Base-by-base conservation (phyloP, 30 jellyfish, hydroid and myxozoan genomes). In the Rhopilema esculentum region DNA sequence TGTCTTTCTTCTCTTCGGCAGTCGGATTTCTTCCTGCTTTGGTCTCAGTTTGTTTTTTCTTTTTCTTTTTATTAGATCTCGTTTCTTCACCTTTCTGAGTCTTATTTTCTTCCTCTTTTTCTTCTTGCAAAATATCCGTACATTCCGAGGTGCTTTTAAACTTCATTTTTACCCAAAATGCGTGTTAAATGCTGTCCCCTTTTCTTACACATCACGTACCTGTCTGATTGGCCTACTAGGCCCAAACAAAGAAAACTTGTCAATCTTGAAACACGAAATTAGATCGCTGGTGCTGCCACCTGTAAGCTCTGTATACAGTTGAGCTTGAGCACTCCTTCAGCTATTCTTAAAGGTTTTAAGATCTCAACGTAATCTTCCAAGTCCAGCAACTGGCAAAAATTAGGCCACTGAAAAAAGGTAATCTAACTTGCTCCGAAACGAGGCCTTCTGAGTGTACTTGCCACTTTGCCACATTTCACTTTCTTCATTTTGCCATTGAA, bases 1-100 rank as follows among this genome's bases (percentile, higher is more conserved):
- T 64, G 97, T 91, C 91, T 52, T 65, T 21, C 80, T 48, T 76
- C 57, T 16, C 49, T 27, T 65, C 61, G 24, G 4, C 19, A 7
- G 23, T 32, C 16, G 17, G 63, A 29, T 66, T 66, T 49, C 30
- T 80, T 16, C 27, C 63, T 1, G 8, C 17, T 12, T 32, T 48
- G 24, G 29, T 32, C 77, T 69, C 51, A 66, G 27, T 82, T 52
- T 32, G 31, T 48, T 82, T 31, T 66, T 63, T 65, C 62, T 18
- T 49, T 22, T 75, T 40, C 12, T 40, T 32, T 30, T 21, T 20
- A 8, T 20, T 20, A 64, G 27, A 8, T 17, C 27, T 64, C 19
- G 27, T 64, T 17, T 8, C 74, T 18, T 20, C 31, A 25, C 30
- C 17, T 25, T 25, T 64, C 17, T 25, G 8, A 20, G 17, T 20